phyloP scores from a whole-genome alignment of 2,113 vertebrate species.

The Gasterosteus aculeatus region DNA sequence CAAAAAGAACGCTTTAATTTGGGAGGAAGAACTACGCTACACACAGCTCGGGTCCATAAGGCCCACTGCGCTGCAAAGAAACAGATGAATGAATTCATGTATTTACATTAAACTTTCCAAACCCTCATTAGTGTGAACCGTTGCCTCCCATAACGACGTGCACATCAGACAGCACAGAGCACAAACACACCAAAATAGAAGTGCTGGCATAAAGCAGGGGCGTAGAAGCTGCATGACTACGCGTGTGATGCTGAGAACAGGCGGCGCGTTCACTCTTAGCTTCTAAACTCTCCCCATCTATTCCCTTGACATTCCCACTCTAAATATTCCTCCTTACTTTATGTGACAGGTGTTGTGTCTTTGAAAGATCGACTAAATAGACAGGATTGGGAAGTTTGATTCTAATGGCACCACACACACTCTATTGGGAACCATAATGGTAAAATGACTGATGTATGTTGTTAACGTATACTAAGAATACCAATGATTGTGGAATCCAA shows the following conservation, averaged over 20 bases:
- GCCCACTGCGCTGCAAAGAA: constrained; percentile 40
- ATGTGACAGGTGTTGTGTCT: constrained; percentile 46
- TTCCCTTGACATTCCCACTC: constrained; percentile 59
- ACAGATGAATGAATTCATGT: constrained; percentile 51
- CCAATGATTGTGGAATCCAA: constrained; percentile 50
- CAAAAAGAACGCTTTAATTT: too few relatives aligned
- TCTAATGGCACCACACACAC: constrained; percentile 45
- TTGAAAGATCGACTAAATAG: constrained; percentile 70
- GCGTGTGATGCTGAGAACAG: constrained; percentile 52
- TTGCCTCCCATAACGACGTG: constrained; percentile 39
- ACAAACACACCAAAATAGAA: constrained; percentile 64
- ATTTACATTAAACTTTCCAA: constrained; percentile 40
- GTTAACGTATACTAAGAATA: constrained; percentile 49
- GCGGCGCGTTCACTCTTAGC: constrained; percentile 29
- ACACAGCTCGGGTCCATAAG: constrained; percentile 1
- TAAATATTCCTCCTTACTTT: constrained; percentile 36
- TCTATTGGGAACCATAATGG: constrained; percentile 36
- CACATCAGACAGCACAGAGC: constrained; percentile 36
- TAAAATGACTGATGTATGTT: constrained; percentile 51
- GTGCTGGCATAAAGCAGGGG: constrained; percentile 34
- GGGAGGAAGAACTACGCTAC: too few relatives aligned
- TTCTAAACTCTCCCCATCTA: constrained; percentile 25
- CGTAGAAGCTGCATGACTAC: constrained; percentile 23
- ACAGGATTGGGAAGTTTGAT: constrained; percentile 44
- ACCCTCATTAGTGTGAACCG: constrained; percentile 53